A percentile compares a stretch with the other conserved stretches of the same genome.
Evolutionary conservation across 1,140 invertebrate genomes (phyloP).

Genomic region (Gryllus bimaculatus): DNA sequence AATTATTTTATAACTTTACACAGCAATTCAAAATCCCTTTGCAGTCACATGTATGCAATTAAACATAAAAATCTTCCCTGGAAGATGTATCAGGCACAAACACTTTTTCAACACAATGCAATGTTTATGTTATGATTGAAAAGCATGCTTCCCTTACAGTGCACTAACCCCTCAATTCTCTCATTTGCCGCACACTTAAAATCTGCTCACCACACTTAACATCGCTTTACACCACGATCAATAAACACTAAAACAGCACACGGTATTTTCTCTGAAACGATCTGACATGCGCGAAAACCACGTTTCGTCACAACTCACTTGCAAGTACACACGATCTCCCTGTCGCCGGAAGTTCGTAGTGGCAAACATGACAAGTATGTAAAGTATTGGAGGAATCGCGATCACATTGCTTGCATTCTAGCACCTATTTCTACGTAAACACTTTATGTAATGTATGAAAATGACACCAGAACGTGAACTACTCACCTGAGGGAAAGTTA

Average conservation of each 20-base stretch:
- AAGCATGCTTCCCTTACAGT: conserved; percentile 9
- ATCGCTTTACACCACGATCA: conserved; percentile 19
- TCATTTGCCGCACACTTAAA: conserved; percentile 16
- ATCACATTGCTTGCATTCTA: conserved; percentile 61
- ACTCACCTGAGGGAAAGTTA: conserved; percentile 56
- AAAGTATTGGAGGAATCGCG: conserved; percentile 67
- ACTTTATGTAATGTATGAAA: conserved; percentile 23
- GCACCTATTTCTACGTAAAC: conserved; percentile 40
- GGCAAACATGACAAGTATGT: conserved; percentile 66
- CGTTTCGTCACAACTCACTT: conserved; percentile 19
- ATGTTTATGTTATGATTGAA: background rate
- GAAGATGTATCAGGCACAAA: no score
- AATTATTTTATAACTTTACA: no score
- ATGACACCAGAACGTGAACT: conserved; percentile 27
- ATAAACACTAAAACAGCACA: conserved; percentile 20
- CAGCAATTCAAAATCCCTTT: no score
- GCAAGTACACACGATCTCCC: conserved; percentile 13
- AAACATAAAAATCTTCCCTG: no score
- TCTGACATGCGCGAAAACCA: conserved; percentile 18
- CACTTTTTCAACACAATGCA: background rate
- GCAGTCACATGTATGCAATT: no score
- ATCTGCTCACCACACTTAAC: conserved; percentile 17
- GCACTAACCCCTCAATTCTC: conserved; percentile 13
- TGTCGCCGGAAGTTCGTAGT: conserved; percentile 44
- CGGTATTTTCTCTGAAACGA: conserved; percentile 10